These are phyloP conservation scores for Alouatta palliata DNA, from an alignment of 2,113 vertebrate genomes.

Conservation along the genomic window DNA sequence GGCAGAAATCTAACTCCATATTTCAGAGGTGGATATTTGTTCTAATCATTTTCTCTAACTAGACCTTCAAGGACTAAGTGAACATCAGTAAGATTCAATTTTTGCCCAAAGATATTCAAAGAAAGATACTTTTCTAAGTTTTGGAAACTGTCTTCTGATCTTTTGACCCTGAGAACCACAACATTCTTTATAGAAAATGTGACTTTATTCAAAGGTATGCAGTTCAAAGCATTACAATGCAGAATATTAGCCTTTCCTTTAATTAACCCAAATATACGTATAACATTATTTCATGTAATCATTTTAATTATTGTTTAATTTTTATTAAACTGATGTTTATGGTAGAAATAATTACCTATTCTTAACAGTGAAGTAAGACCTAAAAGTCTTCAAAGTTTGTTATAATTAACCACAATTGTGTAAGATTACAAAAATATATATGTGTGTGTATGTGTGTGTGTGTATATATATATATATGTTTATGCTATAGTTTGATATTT, in stretches of 20 bases:
- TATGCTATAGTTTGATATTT: neutral
- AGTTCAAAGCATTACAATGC: neutral
- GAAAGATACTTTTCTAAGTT: neutral
- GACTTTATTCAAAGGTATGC: neutral
- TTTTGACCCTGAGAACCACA: neutral
- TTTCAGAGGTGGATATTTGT: neutral
- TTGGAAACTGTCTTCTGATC: neutral
- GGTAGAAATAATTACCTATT: neutral
- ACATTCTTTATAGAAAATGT: neutral
- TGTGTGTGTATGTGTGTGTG: neutral
- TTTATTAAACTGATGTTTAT: neutral
- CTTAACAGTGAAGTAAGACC: neutral
- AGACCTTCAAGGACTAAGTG: neutral
- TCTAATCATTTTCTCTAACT: neutral
- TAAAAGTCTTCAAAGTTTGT: neutral
- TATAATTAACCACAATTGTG: neutral
- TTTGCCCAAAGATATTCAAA: neutral
- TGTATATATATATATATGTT: neutral
- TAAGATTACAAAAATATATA: neutral
- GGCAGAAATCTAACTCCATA: neutral
- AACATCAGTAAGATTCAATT: neutral
- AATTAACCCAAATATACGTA: neutral
- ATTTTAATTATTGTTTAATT: neutral
- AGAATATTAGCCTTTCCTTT: neutral
- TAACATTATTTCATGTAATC: neutral